phyloP scores from a whole-genome alignment of 2,113 vertebrate species.

The Xiphias gladius region DNA sequence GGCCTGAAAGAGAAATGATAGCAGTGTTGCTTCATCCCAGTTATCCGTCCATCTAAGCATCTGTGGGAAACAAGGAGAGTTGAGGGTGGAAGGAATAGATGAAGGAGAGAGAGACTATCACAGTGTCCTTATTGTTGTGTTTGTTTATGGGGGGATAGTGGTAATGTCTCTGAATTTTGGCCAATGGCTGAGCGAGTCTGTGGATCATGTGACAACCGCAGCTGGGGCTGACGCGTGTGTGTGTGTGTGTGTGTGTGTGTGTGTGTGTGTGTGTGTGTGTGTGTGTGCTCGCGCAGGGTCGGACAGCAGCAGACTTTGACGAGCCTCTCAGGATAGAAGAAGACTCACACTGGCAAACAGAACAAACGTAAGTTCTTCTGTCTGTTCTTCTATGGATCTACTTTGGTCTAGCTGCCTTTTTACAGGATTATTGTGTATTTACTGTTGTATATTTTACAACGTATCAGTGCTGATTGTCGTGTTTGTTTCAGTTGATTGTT shows the following conservation, averaged over 20 bases:
- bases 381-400: background rate
- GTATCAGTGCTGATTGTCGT: background rate
- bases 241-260: constrained; percentile 36
- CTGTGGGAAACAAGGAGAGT: background rate
- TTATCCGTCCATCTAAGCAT: background rate
- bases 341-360: constrained; percentile 87
- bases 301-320: constrained; percentile 86
- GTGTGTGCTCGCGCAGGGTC: constrained; percentile 81
- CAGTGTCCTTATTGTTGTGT: constrained; percentile 37
- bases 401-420: background rate
- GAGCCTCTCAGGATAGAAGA: constrained; percentile 96
- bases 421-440: no score
- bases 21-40: background rate
- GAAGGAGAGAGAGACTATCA: background rate
- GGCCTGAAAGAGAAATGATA: background rate
- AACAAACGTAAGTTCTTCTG: constrained; percentile 83
- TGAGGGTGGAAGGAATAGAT: constrained; percentile 12
- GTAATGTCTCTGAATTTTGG: constrained; percentile 45
- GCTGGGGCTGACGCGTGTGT: constrained; percentile 68
- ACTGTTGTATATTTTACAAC: background rate
- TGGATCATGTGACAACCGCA: constrained; percentile 73
- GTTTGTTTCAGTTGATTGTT: no score
- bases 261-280: background rate
- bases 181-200: constrained; percentile 50
- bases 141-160: constrained; percentile 1